Base-by-base conservation (phyloP, 2,113 vertebrate genomes). In the Myrmophylax atrothorax region DNA sequence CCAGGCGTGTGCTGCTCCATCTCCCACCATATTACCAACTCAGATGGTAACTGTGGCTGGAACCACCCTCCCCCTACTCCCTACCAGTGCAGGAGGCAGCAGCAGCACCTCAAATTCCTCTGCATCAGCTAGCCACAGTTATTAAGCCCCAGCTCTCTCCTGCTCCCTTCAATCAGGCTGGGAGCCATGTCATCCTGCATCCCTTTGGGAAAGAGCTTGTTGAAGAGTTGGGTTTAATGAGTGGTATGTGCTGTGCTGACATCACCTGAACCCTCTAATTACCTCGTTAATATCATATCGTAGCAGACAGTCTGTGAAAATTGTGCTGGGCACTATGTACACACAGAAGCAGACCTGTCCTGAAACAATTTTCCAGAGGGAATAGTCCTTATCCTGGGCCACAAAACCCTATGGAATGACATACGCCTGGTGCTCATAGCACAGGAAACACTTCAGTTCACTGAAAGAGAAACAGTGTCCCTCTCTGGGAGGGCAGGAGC, bases 11-110 rank as follows among this genome's bases (percentile, higher is more conserved):
- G 25, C 49, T 42, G 84, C 52, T 81, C 67, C 38, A 10, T 33
- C 35, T 63, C 52, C 35, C 53, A 42, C 49, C 22, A 2, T 23
- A 22, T 23, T 10, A 31, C 1, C n/a, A n/a, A n/a, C n/a, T n/a
- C n/a, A n/a, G n/a, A n/a, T 0, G 1, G 62, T 52, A 31, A n/a
- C 16, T 3, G 17, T 3, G 1, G 1, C 33, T 19, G 23, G 46
- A 25, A 50, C 10, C 4, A 4, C 6, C 37, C 0, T 0, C 7
- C 19, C 22, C 50, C 28, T n/a, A 10, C 37, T 58, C 16, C 24
- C 7, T 12, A 3, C 14, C 2, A 9, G 26, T 1, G 19, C 38
- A 33, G 46, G 74, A 68, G 62, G 66, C 40, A 88, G 63, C 20
- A 83, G 49, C 42, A 63, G 66, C 60, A 52, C 23, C 67, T 53